A percentile compares a stretch with the other conserved stretches of the same genome.
phyloP scores from a whole-genome alignment of 2,113 vertebrate genomes.

The Myotis davidii region DNA sequence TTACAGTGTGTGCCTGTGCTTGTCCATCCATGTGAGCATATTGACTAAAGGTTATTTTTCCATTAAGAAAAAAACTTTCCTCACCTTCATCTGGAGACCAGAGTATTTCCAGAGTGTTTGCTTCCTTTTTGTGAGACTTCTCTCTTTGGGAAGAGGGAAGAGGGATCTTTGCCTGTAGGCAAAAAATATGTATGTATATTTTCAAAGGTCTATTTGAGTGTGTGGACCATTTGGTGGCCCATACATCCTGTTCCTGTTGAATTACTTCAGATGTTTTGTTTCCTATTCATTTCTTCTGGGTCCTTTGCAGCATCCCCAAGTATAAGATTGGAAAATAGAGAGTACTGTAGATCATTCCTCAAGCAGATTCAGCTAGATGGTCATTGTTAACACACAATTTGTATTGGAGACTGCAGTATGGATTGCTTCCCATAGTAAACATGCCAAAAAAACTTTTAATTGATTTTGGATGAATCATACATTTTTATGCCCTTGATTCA shows the following conservation, averaged over 20 bases:
- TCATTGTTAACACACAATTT: conserved; percentile 54
- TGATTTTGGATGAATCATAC: conserved; percentile 69
- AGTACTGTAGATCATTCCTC: neutral
- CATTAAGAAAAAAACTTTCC: conserved; percentile 12
- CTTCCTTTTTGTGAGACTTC: conserved; percentile 13
- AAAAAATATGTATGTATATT: neutral
- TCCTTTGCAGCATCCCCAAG: conserved; percentile 55
- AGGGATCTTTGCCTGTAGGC: neutral
- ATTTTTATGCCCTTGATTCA: conserved; percentile 60
- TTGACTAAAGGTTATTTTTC: neutral
- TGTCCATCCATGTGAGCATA: neutral
- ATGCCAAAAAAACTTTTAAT: conserved; percentile 78
- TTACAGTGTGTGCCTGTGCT: neutral
- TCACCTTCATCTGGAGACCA: conserved; percentile 25
- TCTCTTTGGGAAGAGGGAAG: neutral
- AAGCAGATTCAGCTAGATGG: conserved; percentile 49
- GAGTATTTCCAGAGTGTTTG: conserved; percentile 31
- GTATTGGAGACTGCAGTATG: conserved; percentile 54
- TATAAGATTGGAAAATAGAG: neutral
- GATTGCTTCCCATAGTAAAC: conserved; percentile 66
- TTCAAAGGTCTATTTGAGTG: neutral
- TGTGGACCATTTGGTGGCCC: neutral
- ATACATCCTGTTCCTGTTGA: neutral
- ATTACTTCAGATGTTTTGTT: neutral
- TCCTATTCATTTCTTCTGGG: neutral